A percentile compares a stretch with the other conserved stretches of the same genome.
Conservation (phyloP, 2,113 vertebrate species). For the Oxyura jamaicensis region DNA sequence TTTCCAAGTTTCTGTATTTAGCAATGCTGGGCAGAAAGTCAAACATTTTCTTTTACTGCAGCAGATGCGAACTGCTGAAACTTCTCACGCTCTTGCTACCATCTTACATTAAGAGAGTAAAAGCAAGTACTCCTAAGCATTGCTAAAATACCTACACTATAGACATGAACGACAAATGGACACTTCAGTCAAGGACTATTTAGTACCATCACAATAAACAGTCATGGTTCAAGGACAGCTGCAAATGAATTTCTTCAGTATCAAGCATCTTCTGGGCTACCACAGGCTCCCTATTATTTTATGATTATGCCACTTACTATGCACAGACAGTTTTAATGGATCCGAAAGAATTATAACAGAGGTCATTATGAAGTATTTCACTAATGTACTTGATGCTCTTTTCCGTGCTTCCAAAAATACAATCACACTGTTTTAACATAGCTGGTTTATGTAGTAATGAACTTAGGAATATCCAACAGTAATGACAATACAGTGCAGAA, state of each 20-base stretch:
- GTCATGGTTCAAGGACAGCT: neutral
- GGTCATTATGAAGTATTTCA: conserved; percentile 36
- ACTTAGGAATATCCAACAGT: neutral
- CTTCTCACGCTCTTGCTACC: conserved; percentile 65
- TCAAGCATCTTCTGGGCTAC: neutral
- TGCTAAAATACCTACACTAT: neutral
- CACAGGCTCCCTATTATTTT: neutral
- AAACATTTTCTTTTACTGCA: conserved; percentile 51
- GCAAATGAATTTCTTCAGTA: conserved; percentile 2
- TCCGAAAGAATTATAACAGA: conserved; percentile 25
- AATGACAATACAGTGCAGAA: conserved; percentile 32
- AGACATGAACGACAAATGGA: neutral
- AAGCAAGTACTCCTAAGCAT: conserved; percentile 1
- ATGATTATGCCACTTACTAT: neutral
- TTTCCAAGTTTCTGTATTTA: conserved; percentile 60
- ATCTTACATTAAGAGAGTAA: neutral
- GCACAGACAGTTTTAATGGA: conserved; percentile 15
- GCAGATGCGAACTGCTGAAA: conserved; percentile 38
- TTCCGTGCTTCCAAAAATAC: conserved; percentile 58
- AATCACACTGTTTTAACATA: conserved; percentile 38
- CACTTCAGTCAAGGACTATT: neutral
- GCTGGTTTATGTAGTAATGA: conserved; percentile 38
- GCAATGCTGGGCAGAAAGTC: conserved; percentile 58
- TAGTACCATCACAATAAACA: neutral
- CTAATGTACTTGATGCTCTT: conserved; percentile 11